Percentiles rank a stretch among this genome's conserved stretches.
phyloP scores from a whole-genome alignment of 2,888 invertebrate species.

The Margaritifera margaritifera region DNA sequence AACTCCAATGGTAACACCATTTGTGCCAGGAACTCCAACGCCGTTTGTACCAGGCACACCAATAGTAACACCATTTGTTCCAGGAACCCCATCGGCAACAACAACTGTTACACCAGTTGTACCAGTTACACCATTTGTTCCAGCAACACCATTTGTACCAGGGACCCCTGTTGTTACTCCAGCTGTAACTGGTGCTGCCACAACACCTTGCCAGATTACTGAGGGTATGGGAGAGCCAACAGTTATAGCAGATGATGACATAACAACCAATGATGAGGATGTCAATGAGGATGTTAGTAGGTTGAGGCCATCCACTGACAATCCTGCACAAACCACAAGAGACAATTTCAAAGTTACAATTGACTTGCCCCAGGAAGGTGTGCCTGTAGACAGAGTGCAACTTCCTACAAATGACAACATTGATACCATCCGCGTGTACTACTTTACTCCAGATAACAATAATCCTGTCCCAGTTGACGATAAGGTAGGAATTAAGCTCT shows the following conservation, averaged over 20 bases:
- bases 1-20: too few species aligned
- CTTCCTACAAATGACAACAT: conserved; percentile 25
- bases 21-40: too few species aligned
- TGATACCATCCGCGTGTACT: conserved; percentile 18
- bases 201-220: conserved; percentile 13
- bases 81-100: too few species aligned
- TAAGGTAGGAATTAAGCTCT: neutral
- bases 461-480: conserved; percentile 11
- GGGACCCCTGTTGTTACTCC: too few species aligned
- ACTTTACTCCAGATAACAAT: conserved; percentile 10
- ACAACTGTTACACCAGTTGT: too few species aligned
- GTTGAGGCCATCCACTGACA: conserved; percentile 10
- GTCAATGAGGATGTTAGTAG: conserved; percentile 20
- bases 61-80: too few species aligned
- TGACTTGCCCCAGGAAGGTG: conserved; percentile 17
- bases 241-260: conserved; percentile 23
- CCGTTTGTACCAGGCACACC: too few species aligned
- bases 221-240: conserved; percentile 22
- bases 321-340: too few species aligned
- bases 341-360: neutral
- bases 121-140: too few species aligned
- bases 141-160: too few species aligned
- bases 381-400: conserved; percentile 19
- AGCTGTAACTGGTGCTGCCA: neutral
- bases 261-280: conserved; percentile 22